Percentiles rank a stretch among this genome's conserved stretches.
These are phyloP conservation scores for Tenthredo scrophulariae DNA, from an alignment of 2,888 invertebrate species.

Conservation along the genomic window DNA sequence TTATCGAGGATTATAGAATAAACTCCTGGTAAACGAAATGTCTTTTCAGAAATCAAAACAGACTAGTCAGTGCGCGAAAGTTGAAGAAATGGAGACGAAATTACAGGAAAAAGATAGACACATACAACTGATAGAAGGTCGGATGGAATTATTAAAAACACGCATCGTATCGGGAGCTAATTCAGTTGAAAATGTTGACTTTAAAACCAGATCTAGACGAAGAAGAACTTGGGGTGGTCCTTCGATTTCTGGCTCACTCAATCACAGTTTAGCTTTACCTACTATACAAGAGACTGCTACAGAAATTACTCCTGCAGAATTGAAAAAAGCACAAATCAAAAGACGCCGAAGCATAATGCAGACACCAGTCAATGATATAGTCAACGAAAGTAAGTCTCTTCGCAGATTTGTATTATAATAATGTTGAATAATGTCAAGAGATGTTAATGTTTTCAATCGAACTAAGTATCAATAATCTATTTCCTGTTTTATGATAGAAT, in stretches of 20 bases:
- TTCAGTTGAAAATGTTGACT: slow-evolving; percentile 56
- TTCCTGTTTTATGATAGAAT: slow-evolving; percentile 59
- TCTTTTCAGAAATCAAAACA: slow-evolving; percentile 61
- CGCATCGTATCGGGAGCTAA: slow-evolving; percentile 68
- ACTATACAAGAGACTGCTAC: slow-evolving; percentile 59
- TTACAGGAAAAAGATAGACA: slow-evolving; percentile 69
- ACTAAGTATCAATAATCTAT: background rate
- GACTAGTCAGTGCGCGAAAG: slow-evolving; percentile 62
- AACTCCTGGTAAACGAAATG: background rate
- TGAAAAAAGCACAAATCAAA: slow-evolving; percentile 55
- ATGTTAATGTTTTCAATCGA: background rate
- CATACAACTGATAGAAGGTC: slow-evolving; percentile 70
- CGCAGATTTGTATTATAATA: background rate
- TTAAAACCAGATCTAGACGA: slow-evolving; percentile 65
- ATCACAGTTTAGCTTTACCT: slow-evolving; percentile 54
- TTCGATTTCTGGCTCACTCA: slow-evolving; percentile 49
- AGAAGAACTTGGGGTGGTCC: slow-evolving; percentile 74
- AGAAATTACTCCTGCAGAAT: slow-evolving; percentile 22
- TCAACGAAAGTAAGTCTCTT: slow-evolving; percentile 46
- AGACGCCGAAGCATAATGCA: slow-evolving; percentile 66
- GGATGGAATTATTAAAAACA: slow-evolving; percentile 72
- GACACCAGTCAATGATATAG: slow-evolving; percentile 54
- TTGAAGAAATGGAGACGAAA: slow-evolving; percentile 67
- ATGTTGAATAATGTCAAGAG: background rate
- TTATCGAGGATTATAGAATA: background rate